Evolutionary conservation across 2,113 vertebrate genomes (phyloP), one percentile per base, ranked within the genome.

Genomic region (Pandion haliaetus): DNA sequence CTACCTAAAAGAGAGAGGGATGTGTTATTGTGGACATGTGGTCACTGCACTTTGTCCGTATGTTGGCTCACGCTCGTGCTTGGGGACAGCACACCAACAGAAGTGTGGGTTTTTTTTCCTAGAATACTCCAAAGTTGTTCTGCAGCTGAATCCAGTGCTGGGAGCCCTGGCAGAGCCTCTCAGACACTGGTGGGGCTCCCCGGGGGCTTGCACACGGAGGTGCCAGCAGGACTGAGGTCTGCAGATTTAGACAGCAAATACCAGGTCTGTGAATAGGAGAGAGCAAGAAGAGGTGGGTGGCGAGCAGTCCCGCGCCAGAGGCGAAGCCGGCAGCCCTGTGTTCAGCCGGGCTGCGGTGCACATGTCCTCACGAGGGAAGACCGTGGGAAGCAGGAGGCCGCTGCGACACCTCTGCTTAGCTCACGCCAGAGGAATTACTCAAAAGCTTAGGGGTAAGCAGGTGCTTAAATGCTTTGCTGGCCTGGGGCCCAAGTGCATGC

Each of bases 261-360:
- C 32, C 18, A 18, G 34, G 26, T 38, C 63, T 78, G 49, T 24
- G 49, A 38, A 14, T 2, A 62, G 42, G 52, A 90, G 31, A 31
- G 34, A 88, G 28, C 31, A 49, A 44, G 45, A 42, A 44, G 69
- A 55, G 50, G 40, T 20, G 42, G 12, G 14, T 14, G 59, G 11
- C 24, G 74, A 92, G 23, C 25, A 14, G 28, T 18, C 32, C 49
- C 0, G 0, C 0, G 8, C 44, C 0, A 0, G 49, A 20, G 65
- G 58, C 2, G 6, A 59, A 9, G 57, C 40, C 0, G 0, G 54
- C 31, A 36, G 32, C 38, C 10, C 3, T 1, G 20, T 7, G 6
- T 17, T 74, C 71, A 38, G 47, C 26, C 3, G 2, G 61, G 40
- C 77, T 20, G 2, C 0, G 0, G 26, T 12, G 45, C 36, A 31